A percentile compares a stretch with the other conserved stretches of the same genome.
Conservation (phyloP, 2,797 vertebrate species). For the Gymnoscopelus braueri region DNA sequence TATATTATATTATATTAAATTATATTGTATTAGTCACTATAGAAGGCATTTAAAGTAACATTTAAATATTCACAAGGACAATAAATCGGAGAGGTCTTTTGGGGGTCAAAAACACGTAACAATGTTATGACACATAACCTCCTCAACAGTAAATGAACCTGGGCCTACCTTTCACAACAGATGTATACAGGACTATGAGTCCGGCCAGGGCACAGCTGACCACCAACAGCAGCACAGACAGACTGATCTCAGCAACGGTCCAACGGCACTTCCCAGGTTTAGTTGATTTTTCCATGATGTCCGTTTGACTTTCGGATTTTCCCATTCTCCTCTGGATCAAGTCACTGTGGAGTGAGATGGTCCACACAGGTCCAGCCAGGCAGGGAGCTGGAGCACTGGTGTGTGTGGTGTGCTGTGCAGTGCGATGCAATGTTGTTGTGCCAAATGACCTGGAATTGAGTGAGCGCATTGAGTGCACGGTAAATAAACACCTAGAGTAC, state of each 20-base stretch:
- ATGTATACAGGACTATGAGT: constrained; percentile 90
- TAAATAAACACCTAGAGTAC: constrained; percentile 56
- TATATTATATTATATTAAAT: too few relatives aligned
- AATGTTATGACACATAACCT: too few relatives aligned
- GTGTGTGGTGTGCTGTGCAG: constrained; percentile 57
- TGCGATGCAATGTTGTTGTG: constrained; percentile 59
- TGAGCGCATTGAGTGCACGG: constrained; percentile 20
- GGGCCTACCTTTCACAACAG: constrained; percentile 84
- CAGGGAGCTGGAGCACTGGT: constrained; percentile 38
- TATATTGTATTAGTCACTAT: too few relatives aligned
- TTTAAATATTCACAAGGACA: too few relatives aligned
- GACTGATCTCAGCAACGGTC: constrained; percentile 82
- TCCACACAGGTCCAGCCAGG: constrained; percentile 26
- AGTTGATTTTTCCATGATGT: constrained; percentile 91
- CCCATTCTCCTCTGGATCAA: constrained; percentile 84
- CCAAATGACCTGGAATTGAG: constrained; percentile 70
- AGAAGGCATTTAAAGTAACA: too few relatives aligned
- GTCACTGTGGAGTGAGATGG: constrained; percentile 60
- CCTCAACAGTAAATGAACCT: too few relatives aligned
- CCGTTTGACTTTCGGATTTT: constrained; percentile 93
- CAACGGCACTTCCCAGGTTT: constrained; percentile 83
- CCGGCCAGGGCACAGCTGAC: constrained; percentile 87
- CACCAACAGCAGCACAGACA: constrained; percentile 88
- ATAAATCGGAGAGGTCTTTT: too few relatives aligned
- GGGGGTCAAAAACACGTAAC: too few relatives aligned